These are phyloP conservation scores for Rhineura floridana DNA, from an alignment of 2,113 vertebrate genomes.

Conservation along the genomic window DNA sequence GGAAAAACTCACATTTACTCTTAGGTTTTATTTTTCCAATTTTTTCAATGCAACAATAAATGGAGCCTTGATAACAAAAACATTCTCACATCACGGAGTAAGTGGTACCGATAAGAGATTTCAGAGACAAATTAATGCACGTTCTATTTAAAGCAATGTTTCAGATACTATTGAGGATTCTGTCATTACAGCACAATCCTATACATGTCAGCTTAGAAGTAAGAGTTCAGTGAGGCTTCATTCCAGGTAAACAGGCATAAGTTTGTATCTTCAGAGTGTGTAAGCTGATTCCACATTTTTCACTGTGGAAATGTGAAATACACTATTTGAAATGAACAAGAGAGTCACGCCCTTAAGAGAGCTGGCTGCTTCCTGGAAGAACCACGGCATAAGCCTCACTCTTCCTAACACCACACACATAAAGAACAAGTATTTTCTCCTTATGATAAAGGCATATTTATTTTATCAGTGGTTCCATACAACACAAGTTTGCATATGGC, in stretches of 20 bases:
- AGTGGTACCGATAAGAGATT: neutral
- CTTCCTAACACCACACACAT: neutral
- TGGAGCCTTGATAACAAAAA: neutral
- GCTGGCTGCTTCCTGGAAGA: neutral
- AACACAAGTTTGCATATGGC: no score
- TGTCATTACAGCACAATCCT: no score
- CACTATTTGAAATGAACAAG: neutral
- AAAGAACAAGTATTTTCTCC: neutral
- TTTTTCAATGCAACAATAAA: neutral
- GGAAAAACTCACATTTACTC: neutral
- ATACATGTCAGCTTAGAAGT: no score
- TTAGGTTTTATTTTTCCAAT: neutral
- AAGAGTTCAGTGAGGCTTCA: no score
- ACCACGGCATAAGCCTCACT: neutral
- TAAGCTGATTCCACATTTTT: neutral
- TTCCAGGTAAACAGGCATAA: no score
- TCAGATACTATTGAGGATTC: neutral
- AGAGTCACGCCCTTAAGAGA: neutral
- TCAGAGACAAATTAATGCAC: constrained; percentile 13
- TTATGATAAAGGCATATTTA: neutral
- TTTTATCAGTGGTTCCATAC: neutral
- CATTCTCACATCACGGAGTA: neutral
- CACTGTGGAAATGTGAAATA: neutral
- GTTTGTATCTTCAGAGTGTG: no score
- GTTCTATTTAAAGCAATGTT: neutral